Conservation (phyloP, 1,140 invertebrate genomes). For the Zophobas morio region DNA sequence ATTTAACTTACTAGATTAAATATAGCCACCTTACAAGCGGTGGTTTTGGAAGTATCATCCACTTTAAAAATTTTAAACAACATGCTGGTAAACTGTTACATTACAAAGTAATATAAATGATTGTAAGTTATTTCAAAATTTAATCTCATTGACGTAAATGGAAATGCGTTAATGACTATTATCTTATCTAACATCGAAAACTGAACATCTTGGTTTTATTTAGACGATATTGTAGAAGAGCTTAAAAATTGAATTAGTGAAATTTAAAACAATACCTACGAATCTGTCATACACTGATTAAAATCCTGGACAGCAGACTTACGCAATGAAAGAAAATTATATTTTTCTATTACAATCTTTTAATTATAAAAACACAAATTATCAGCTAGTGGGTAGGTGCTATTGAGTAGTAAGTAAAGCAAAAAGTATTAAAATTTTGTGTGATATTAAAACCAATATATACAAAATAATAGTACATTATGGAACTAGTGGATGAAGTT, state of each 20-base stretch:
- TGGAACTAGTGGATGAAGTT: too few species aligned
- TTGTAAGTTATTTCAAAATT: slow-evolving; percentile 27
- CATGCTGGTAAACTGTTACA: slow-evolving; percentile 16
- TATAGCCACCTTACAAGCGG: slow-evolving; percentile 12
- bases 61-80: slow-evolving; percentile 19
- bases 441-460: too few species aligned
- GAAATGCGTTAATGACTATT: not conserved
- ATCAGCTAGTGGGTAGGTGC: too few species aligned
- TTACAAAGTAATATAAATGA: slow-evolving; percentile 14
- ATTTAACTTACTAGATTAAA: slow-evolving; percentile 20
- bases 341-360: too few species aligned
- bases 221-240: not conserved
- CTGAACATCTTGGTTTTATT: slow-evolving; percentile 9
- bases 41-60: slow-evolving; percentile 14
- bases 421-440: too few species aligned
- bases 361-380: too few species aligned
- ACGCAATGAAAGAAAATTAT: too few species aligned
- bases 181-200: slow-evolving; percentile 26
- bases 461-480: too few species aligned
- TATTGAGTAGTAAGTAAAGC: too few species aligned
- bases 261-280: too few species aligned
- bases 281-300: too few species aligned
- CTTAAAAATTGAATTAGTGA: not conserved
- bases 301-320: too few species aligned
- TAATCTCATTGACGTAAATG: slow-evolving; percentile 40